Evolutionary conservation across 2,888 invertebrate genomes (phyloP), one percentile per base, ranked within the genome.

Genomic region (Diarsia mendica): DNA sequence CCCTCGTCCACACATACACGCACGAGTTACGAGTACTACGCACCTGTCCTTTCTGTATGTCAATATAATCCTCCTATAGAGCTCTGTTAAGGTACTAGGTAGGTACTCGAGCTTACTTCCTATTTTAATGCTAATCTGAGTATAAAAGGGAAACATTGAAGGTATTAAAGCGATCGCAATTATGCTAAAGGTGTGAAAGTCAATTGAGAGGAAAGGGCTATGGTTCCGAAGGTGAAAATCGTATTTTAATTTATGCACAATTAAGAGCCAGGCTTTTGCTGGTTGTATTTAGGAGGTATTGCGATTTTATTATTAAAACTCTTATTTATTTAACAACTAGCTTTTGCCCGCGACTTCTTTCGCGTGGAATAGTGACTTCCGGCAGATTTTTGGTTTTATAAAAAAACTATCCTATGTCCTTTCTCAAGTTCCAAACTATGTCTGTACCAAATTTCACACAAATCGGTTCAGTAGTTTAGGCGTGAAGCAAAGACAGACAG

Each of bases 241-340:
- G 76, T 78, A 75, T 76, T 76, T 67, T 76, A 78, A 75, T 78
- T 55, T 81, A 78, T 75, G 55, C 67, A 63, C 55, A 75, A 81
- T 75, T 80, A 66, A 67, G 23, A 5, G 55, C 33, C 18, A 74
- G 15, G 49, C 23, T 80, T 79, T 80, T 49, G 13, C 13, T 58
- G 44, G 1, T 18, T 55, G 28, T 49, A n/a, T 28, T 13, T 13
- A n/a, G 11, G 39, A 51, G 13, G 49, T 67, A 46, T n/a, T 6
- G 4, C 15, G 13, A 2, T 49, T 69, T 64, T 39, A 64, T 55
- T 23, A 53, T 53, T 10, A n/a, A 11, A n/a, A 20, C 49, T 53
- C 10, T 48, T 48, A 13, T 48, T 48, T 46, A 11, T 46, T 46
- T 10, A 5, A 39, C 39, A 39, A n/a, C n/a, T n/a, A n/a, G n/a